Base-by-base conservation (phyloP, 2,888 invertebrate species). In the Hyposoter didymator region DNA sequence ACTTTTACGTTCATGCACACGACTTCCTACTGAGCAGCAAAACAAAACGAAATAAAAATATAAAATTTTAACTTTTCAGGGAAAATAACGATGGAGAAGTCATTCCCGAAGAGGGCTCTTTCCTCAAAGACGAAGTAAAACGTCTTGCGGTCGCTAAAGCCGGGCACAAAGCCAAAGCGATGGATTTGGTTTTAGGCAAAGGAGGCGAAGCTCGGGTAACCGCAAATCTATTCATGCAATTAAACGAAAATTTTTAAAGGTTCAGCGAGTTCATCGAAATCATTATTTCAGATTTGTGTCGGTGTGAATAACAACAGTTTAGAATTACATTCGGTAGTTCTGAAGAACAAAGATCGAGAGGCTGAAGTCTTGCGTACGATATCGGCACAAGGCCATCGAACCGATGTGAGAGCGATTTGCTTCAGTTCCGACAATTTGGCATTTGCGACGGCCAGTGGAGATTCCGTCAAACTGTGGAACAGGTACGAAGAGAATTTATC, bases 401-500 rank as follows among this genome's bases (percentile, higher is more conserved):
- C 97, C 67, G 98, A 99, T 91, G 97, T 99, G 7, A 95, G 98
- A 73, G 96, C 97, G 32, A 95, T 99, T 32, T 96, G 97, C 78
- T 98, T 99, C 92, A 98, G 98, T 92, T 97, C 98, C 1, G 99
- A 99, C 94, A 98, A 97, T 91, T 95, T 98, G 84, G 98, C 98
- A 1, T 95, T 99, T 83, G 95, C 97, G 1, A 97, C 99, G 0
- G 98, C 97, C 0, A 97, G 98, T 87, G 97, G 96, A 0, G 98
- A 99, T 89, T 96, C 97, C 8, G 95, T 99, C 49, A 99, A 99
- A 95, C 94, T 99, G 74, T 99, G 99, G 99, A 99, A 98, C 94
- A 96, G 97, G 96, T 97, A 35, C 91, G 80, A 32, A 62, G 45
- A 82, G 17, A 22, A 12, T 19, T 52, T 1, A 52, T 8, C n/a